Conservation (phyloP, 2,113 vertebrate species). For the Maccullochella peelii region DNA sequence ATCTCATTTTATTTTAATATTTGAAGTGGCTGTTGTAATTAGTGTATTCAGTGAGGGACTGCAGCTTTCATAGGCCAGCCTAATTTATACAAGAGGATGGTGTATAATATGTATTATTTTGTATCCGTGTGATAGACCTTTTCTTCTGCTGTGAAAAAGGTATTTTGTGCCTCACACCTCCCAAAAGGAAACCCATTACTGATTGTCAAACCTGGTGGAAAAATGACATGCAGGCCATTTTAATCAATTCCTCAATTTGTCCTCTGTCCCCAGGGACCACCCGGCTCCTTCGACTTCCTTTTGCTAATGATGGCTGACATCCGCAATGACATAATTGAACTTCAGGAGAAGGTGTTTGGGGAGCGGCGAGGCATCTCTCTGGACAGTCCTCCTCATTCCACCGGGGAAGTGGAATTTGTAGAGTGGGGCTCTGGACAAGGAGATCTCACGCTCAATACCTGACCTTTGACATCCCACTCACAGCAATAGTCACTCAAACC, state of each 20-base stretch:
- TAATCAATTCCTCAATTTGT: background rate
- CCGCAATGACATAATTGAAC: slow-evolving; percentile 86
- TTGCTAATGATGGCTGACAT: slow-evolving; percentile 88
- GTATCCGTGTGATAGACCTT: background rate
- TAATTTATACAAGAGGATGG: background rate
- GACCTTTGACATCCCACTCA: slow-evolving; percentile 50
- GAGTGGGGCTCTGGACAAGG: slow-evolving; percentile 85
- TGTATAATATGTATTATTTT: background rate
- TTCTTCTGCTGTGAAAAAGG: background rate
- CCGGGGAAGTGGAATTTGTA: slow-evolving; percentile 71
- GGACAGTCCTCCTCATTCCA: slow-evolving; percentile 76
- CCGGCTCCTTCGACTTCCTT: slow-evolving; percentile 87
- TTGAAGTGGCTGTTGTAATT: background rate
- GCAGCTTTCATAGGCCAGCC: background rate
- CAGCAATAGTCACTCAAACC: slow-evolving; percentile 2
- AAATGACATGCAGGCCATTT: background rate
- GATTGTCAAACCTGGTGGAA: background rate
- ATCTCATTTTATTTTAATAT: background rate
- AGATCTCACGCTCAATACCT: slow-evolving; percentile 74
- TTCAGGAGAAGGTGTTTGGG: slow-evolving; percentile 86
- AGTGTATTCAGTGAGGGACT: background rate
- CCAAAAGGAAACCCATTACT: background rate
- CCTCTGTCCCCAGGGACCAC: slow-evolving; percentile 78
- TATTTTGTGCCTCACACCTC: background rate
- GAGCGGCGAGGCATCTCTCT: slow-evolving; percentile 75